phyloP scores from a whole-genome alignment of 2,888 invertebrate species.

The Zaprionus lineosus region DNA sequence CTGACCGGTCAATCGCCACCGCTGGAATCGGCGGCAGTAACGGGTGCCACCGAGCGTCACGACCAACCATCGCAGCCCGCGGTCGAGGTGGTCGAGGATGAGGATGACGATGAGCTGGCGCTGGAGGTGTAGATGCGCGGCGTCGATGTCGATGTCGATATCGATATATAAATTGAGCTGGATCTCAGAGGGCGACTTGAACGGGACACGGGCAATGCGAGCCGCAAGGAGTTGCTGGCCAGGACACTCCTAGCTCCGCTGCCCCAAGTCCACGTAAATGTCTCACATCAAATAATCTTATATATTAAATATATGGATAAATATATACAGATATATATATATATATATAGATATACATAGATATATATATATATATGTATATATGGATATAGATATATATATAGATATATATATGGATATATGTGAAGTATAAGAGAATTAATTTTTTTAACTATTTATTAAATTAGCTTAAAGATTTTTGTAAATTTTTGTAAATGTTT shows the following conservation, averaged over 20 bases:
- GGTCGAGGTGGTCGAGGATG: constrained; percentile 22
- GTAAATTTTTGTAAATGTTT: constrained; percentile 73
- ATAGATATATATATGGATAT: no score
- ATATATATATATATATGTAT: constrained; percentile 30
- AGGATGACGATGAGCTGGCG: constrained; percentile 52
- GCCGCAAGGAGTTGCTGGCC: neutral
- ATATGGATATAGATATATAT: constrained; percentile 2
- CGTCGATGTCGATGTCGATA: no score
- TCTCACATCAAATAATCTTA: constrained; percentile 35
- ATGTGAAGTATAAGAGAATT: neutral
- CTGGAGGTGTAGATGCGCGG: constrained; percentile 53
- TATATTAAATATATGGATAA: no score
- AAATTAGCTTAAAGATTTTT: constrained; percentile 49
- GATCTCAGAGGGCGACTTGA: constrained; percentile 52
- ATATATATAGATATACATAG: no score
- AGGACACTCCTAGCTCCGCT: neutral
- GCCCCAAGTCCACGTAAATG: constrained; percentile 12
- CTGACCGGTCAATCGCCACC: constrained; percentile 24
- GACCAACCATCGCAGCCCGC: constrained; percentile 1
- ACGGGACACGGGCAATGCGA: no score
- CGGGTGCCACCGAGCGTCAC: neutral
- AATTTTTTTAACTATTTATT: constrained; percentile 50
- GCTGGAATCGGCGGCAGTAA: neutral
- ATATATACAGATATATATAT: neutral
- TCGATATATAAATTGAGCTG: no score